Conservation (phyloP, 2,113 vertebrate genomes). For the Sebastes fasciatus region DNA sequence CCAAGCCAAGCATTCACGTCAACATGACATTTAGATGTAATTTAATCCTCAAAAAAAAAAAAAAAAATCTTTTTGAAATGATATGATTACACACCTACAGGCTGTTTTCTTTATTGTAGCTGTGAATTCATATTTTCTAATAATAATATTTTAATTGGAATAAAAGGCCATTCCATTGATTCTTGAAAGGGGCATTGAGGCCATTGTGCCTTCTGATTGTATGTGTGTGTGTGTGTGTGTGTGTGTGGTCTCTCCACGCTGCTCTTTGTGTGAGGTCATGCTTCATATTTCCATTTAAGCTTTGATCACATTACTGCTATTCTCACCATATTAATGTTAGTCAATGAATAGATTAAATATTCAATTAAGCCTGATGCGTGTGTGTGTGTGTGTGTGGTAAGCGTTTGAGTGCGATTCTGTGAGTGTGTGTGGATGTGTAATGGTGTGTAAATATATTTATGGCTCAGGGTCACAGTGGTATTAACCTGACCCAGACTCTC, state of each 20-base stretch:
- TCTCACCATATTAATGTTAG: constrained; percentile 72
- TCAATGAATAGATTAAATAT: constrained; percentile 76
- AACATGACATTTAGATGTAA: constrained; percentile 75
- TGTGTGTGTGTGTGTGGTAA: constrained; percentile 5
- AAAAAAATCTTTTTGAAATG: constrained; percentile 47
- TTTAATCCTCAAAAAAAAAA: constrained; percentile 41
- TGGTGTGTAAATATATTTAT: constrained; percentile 85
- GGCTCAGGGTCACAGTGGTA: constrained; percentile 78
- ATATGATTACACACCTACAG: constrained; percentile 56
- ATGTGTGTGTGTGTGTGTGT: constrained; percentile 28
- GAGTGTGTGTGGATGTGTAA: constrained; percentile 72
- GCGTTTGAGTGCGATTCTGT: background rate
- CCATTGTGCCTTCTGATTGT: background rate
- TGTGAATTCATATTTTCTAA: constrained; percentile 42
- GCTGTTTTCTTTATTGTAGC: constrained; percentile 60
- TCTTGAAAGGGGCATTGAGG: constrained; percentile 29
- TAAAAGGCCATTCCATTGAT: constrained; percentile 75
- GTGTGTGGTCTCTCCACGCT: constrained; percentile 15
- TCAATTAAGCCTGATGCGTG: constrained; percentile 64
- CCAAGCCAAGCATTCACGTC: constrained; percentile 36
- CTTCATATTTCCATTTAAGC: constrained; percentile 69
- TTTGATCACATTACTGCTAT: constrained; percentile 68
- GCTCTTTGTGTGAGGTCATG: constrained; percentile 61
- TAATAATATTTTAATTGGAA: constrained; percentile 67
- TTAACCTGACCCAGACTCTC: constrained; percentile 75